phyloP scores from a whole-genome alignment of 2,797 vertebrate genomes.

The Myotis findleyi region DNA sequence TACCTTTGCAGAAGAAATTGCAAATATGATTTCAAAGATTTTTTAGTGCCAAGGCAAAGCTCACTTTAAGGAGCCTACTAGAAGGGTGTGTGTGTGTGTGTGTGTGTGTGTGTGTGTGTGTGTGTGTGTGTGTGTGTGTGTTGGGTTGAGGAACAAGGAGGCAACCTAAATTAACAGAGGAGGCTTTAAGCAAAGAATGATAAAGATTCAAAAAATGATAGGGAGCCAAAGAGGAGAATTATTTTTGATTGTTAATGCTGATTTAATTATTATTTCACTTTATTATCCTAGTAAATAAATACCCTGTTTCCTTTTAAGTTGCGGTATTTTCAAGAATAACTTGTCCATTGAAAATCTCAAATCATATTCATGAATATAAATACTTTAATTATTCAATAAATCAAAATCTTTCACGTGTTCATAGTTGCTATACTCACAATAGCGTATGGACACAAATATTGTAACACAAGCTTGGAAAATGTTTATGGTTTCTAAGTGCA shows the following conservation, averaged over 20 bases:
- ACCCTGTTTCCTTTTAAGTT: neutral
- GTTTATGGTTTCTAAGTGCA: neutral
- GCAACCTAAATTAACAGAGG: neutral
- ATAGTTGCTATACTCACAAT: neutral
- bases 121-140: neutral
- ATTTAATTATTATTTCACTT: constrained; percentile 24
- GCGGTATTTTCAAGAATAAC: neutral
- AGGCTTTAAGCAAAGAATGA: neutral
- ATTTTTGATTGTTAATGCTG: neutral
- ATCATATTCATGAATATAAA: neutral
- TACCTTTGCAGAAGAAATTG: constrained; percentile 69
- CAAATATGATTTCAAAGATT: constrained; percentile 1
- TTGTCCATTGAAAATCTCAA: neutral
- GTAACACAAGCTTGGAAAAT: neutral
- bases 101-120: neutral
- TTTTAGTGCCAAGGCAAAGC: neutral
- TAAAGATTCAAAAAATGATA: neutral
- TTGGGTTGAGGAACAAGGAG: neutral
- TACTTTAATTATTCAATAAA: neutral
- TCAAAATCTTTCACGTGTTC: neutral
- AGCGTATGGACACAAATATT: neutral
- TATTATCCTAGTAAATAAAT: neutral
- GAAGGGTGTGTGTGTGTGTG: neutral
- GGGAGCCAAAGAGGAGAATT: neutral
- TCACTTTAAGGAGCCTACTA: neutral